Percentiles rank a stretch among this genome's conserved stretches.
These are phyloP conservation scores for Hormiphora californensis DNA, from an alignment of 37 sponge, comb jelly and placozoan species.

Conservation along the genomic window DNA sequence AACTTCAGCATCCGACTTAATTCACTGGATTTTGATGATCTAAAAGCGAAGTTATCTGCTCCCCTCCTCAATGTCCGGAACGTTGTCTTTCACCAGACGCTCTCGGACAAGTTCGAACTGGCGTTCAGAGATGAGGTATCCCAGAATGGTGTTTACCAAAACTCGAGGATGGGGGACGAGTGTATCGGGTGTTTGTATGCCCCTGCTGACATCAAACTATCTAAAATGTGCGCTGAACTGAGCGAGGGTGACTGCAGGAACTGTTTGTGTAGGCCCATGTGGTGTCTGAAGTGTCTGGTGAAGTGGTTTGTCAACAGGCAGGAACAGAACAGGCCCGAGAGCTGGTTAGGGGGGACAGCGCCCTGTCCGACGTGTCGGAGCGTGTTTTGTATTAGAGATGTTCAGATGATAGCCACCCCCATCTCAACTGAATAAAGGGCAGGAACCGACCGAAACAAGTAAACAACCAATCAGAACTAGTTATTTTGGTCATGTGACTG, in stretches of 20 bases:
- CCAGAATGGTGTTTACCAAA: constrained; percentile 63
- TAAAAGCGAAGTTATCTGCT: constrained; percentile 62
- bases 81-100: constrained; percentile 78
- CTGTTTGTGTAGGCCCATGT: constrained; percentile 88
- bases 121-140: constrained; percentile 79
- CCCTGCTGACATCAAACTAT: constrained; percentile 73
- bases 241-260: constrained; percentile 67
- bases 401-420: constrained; percentile 58
- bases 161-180: constrained; percentile 57
- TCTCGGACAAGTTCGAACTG: constrained; percentile 73
- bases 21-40: constrained; percentile 65
- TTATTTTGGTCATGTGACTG: too few relatives aligned
- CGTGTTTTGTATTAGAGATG: constrained; percentile 83
- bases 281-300: constrained; percentile 90
- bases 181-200: constrained; percentile 86
- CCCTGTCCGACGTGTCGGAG: constrained; percentile 94
- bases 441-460: too few relatives aligned
- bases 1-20: constrained; percentile 62
- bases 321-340: constrained; percentile 70
- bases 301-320: constrained; percentile 94
- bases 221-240: constrained; percentile 67
- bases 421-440: too few relatives aligned
- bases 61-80: constrained; percentile 71
- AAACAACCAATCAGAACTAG: too few relatives aligned
- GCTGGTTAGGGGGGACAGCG: constrained; percentile 79